Conservation (phyloP, 2,888 invertebrate genomes). For the Prenolepis imparis region DNA sequence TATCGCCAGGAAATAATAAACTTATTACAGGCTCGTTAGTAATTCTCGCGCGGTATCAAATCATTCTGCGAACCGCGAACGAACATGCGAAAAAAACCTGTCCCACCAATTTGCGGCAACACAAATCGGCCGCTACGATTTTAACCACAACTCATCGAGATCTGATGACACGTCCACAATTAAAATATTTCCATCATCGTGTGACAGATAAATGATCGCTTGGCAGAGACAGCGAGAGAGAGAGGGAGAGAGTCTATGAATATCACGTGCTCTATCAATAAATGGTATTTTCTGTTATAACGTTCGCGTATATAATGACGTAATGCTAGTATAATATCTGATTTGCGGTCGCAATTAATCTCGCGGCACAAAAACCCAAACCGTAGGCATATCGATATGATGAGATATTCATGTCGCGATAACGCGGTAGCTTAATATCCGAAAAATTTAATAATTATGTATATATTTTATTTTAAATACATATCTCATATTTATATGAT, state of each 20-base stretch:
- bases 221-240: background rate
- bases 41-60: slow-evolving; percentile 20
- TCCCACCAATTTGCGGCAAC: slow-evolving; percentile 32
- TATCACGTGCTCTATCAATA: slow-evolving; percentile 18
- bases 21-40: slow-evolving; percentile 20
- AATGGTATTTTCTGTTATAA: slow-evolving; percentile 17
- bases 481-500: background rate
- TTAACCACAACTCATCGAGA: slow-evolving; percentile 40
- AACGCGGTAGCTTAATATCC: slow-evolving; percentile 1
- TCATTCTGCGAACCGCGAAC: background rate
- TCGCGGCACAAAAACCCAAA: background rate
- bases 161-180: slow-evolving; percentile 32
- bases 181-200: slow-evolving; percentile 53
- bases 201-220: slow-evolving; percentile 32
- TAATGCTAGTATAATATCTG: slow-evolving; percentile 36
- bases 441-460: slow-evolving; percentile 11
- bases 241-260: background rate
- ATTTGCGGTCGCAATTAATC: slow-evolving; percentile 55
- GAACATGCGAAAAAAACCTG: background rate
- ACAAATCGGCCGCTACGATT: slow-evolving; percentile 24
- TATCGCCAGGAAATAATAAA: slow-evolving; percentile 17
- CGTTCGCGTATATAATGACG: slow-evolving; percentile 30
- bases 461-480: slow-evolving; percentile 1
- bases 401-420: background rate
- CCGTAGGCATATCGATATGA: slow-evolving; percentile 27